Percentiles rank a stretch among this genome's conserved stretches.
phyloP scores from a whole-genome alignment of 30 jellyfish, hydroid and myxozoan species.

The Sanderia malayensis region DNA sequence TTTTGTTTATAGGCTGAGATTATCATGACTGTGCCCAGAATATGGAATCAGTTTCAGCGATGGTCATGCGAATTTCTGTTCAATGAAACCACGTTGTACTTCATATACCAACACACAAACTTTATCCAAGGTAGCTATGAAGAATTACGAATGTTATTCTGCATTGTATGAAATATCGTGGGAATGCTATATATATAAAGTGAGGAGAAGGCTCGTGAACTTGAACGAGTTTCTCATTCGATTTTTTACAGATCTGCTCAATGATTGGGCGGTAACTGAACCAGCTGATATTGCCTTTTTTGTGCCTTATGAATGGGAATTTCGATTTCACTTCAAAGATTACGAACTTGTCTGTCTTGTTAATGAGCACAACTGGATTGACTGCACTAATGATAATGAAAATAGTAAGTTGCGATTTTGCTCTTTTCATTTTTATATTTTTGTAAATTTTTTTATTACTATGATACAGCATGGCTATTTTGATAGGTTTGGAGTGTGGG shows the following conservation, averaged over 20 bases:
- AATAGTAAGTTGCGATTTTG: constrained; percentile 60
- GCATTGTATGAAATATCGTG: too few species aligned
- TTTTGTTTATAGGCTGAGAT: constrained; percentile 81
- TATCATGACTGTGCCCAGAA: constrained; percentile 89
- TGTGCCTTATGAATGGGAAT: constrained; percentile 96
- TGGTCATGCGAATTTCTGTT: constrained; percentile 87
- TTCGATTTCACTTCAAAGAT: constrained; percentile 79
- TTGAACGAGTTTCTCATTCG: too few species aligned
- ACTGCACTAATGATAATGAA: constrained; percentile 89
- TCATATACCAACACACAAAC: constrained; percentile 61
- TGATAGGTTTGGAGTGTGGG: too few species aligned
- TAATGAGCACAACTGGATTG: constrained; percentile 93
- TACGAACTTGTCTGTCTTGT: constrained; percentile 80
- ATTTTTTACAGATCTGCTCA: constrained; percentile 66
- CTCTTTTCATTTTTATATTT: too few species aligned
- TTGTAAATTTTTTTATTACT: too few species aligned
- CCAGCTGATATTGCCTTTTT: constrained; percentile 94
- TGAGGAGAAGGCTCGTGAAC: too few species aligned
- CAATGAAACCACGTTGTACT: constrained; percentile 67
- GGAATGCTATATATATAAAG: too few species aligned
- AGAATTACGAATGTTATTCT: too few species aligned
- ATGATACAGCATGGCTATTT: too few species aligned
- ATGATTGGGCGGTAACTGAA: constrained; percentile 86
- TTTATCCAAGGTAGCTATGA: constrained; percentile 71
- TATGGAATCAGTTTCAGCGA: constrained; percentile 97